Conservation (phyloP, 2,113 vertebrate species). For the Epinephelus moara region DNA sequence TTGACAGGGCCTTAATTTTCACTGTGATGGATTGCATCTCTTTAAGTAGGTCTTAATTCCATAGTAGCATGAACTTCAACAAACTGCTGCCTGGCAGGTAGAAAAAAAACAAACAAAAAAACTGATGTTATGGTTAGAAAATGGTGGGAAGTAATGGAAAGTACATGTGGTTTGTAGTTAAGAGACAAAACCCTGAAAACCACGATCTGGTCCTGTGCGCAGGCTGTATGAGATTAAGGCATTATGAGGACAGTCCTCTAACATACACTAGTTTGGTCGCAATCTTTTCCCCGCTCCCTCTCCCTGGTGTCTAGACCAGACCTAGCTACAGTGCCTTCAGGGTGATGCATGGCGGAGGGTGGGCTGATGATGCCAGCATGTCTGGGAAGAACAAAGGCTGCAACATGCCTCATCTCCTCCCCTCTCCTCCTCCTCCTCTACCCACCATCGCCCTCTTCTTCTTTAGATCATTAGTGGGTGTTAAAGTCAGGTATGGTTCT, state of each 20-base stretch:
- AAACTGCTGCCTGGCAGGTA: conserved; percentile 7
- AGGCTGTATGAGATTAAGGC: conserved; percentile 1
- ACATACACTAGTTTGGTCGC: conserved; percentile 16
- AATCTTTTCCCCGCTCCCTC: conserved; percentile 43
- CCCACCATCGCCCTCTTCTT: conserved; percentile 56
- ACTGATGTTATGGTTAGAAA: not conserved
- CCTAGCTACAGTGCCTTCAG: conserved; percentile 51
- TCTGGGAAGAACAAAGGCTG: conserved; percentile 78
- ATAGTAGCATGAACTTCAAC: not conserved
- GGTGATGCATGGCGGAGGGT: conserved; percentile 64
- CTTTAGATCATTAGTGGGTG: conserved; percentile 75
- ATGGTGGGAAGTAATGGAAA: conserved; percentile 16
- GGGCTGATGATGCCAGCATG: conserved; percentile 72
- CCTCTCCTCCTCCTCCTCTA: conserved; percentile 29
- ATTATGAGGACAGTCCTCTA: conserved; percentile 33
- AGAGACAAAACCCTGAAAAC: conserved; percentile 2
- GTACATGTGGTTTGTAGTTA: conserved; percentile 24
- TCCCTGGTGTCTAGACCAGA: conserved; percentile 55
- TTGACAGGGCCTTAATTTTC: not conserved
- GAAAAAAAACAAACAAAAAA: not conserved
- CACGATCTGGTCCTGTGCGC: not conserved
- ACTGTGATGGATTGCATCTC: conserved; percentile 7
- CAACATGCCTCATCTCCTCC: conserved; percentile 64
- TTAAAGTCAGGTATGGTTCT: conserved; percentile 78
- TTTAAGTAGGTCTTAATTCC: not conserved